Evolutionary conservation across 1,140 invertebrate genomes (phyloP), one percentile per base, ranked within the genome.

Genomic region (Drosophila jambulina): DNA sequence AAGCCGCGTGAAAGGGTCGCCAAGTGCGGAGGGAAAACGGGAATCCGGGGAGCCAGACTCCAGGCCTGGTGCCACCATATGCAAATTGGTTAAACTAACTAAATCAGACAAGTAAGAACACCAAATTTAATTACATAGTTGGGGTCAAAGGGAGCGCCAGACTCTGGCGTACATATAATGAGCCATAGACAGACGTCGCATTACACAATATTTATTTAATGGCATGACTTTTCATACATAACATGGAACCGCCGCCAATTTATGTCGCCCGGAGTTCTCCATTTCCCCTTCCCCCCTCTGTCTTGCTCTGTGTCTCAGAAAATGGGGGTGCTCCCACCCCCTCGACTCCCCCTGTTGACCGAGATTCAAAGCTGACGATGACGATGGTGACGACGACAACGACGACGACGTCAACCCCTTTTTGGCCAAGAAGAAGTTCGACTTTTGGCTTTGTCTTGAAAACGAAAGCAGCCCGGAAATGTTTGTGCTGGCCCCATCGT

Each of bases 391-490:
- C 29, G 68, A 38, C 13, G 62, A 42, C 13, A 43, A n/a, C 15
- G 71, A 12, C 21, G 69, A 29, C 25, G 51, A 21, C 69, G n/a
- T 49, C 51, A 58, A 48, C 51, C 67, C 53, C 51, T 40, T 70
- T 61, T 58, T 48, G 42, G 51, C 67, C 67, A 27, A 71, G 36
- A 72, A 72, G 68, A 72, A 72, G 70, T 72, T 63, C 60, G 72
- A 67, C 71, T 84, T 85, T 78, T 70, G 59, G 56, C 70, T 81
- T 80, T 80, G 82, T 62, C 81, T 71, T 82, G 77, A 84, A 84
- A 84, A 77, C 78, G 82, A 84, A 85, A 84, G 68, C 82, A 78
- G 82, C 82, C 82, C 82, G 82, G 82, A 85, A 85, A 85, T 84
- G 71, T 64, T 83, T 67, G 81, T 83, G 51, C 48, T 63, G 76